Conservation (phyloP, 2,113 vertebrate genomes). For the Odontophorus gujanensis region DNA sequence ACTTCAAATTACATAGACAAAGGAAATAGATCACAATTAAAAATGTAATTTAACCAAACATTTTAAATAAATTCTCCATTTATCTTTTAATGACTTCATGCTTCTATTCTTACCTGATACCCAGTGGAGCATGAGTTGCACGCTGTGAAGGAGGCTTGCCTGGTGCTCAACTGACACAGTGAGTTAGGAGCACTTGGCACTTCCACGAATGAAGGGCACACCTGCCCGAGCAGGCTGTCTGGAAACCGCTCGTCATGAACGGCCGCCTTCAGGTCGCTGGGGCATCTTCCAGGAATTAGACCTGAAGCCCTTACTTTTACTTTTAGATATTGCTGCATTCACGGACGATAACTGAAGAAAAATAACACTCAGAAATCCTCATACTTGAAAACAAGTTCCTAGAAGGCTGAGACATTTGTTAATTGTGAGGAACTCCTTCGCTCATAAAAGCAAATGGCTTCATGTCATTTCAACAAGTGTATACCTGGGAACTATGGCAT, state of each 20-base stretch:
- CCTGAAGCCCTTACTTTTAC: background rate
- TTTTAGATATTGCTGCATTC: background rate
- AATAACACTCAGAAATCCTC: background rate
- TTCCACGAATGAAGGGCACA: background rate
- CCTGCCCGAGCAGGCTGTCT: background rate
- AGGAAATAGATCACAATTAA: background rate
- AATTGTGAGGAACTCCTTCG: conserved; percentile 44
- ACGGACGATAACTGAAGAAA: background rate
- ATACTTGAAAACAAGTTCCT: conserved; percentile 7
- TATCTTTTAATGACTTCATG: background rate
- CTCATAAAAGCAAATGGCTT: conserved; percentile 49
- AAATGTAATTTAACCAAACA: background rate
- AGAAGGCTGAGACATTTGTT: conserved; percentile 29
- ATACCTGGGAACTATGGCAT: conserved; percentile 49
- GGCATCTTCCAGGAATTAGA: conserved; percentile 21
- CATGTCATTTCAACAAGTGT: conserved; percentile 21
- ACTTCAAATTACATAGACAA: background rate
- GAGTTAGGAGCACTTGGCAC: background rate
- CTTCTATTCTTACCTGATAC: background rate
- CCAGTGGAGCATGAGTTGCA: background rate
- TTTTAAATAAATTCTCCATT: background rate
- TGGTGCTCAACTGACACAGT: background rate
- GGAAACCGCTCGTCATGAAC: background rate
- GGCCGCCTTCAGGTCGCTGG: background rate
- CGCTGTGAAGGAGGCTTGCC: background rate